Evolutionary conservation across 2,888 invertebrate genomes (phyloP).

Genomic region (Diadegma fenestrale): DNA sequence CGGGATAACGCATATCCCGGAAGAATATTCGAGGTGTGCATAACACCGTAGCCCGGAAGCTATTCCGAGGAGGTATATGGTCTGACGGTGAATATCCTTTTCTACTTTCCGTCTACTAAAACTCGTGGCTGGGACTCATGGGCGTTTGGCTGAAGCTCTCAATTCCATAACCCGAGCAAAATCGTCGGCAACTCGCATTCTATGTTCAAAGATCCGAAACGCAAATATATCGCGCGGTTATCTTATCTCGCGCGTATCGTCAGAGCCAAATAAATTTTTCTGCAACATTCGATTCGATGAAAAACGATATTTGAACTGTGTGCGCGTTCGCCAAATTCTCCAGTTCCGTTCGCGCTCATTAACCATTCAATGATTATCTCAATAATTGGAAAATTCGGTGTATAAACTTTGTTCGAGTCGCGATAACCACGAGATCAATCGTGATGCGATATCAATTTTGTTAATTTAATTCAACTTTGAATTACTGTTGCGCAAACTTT

Average conservation of each 20-base stretch:
- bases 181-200: slow-evolving; percentile 28
- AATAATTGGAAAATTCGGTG: slow-evolving; percentile 34
- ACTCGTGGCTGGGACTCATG: slow-evolving; percentile 22
- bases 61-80: slow-evolving; percentile 40
- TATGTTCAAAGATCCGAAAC: slow-evolving; percentile 21
- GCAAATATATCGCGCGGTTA: slow-evolving; percentile 17
- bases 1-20: slow-evolving; percentile 48
- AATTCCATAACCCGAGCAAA: slow-evolving; percentile 29
- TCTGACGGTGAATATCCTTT: slow-evolving; percentile 59
- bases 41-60: slow-evolving; percentile 48
- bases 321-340: not conserved
- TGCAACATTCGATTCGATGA: not conserved
- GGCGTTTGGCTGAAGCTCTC: slow-evolving; percentile 27
- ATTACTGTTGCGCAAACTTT: slow-evolving; percentile 25
- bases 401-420: not conserved
- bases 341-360: not conserved
- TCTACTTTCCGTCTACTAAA: slow-evolving; percentile 55
- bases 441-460: slow-evolving; percentile 17
- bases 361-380: slow-evolving; percentile 27
- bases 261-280: slow-evolving; percentile 6
- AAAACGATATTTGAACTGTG: not conserved
- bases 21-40: slow-evolving; percentile 56
- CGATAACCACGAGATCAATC: slow-evolving; percentile 11
- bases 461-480: slow-evolving; percentile 19
- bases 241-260: not conserved